Conservation (phyloP, 2,888 invertebrate genomes). For the Chouioia cunea region DNA sequence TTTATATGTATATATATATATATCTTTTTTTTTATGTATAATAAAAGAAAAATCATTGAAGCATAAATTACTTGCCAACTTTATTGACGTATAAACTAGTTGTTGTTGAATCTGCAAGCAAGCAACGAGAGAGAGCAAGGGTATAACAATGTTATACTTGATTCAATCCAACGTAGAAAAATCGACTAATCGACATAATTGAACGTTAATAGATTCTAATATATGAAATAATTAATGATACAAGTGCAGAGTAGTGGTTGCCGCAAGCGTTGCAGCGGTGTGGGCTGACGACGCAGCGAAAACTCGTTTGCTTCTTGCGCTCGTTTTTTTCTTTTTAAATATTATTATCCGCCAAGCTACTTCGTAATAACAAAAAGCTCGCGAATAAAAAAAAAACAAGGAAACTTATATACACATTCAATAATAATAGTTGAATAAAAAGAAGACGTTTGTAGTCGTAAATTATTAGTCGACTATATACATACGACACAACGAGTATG, state of each 20-base stretch:
- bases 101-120: not conserved
- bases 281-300: not conserved
- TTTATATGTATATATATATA: constrained; percentile 10
- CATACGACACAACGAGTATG: no score
- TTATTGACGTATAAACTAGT: constrained; percentile 12
- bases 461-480: no score
- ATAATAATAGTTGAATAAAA: no score
- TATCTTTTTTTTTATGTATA: constrained; percentile 13
- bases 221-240: constrained; percentile 62
- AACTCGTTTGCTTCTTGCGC: no score
- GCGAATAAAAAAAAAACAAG: no score
- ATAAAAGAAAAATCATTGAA: constrained; percentile 30
- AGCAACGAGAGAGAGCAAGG: not conserved
- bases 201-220: constrained; percentile 61
- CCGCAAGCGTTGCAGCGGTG: constrained; percentile 44
- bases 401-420: no score
- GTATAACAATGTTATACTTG: constrained; percentile 35
- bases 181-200: constrained; percentile 58
- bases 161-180: constrained; percentile 53
- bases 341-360: no score
- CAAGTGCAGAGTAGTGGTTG: constrained; percentile 48
- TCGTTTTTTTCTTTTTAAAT: no score
- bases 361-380: not conserved
- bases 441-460: no score
- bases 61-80: constrained; percentile 9